A percentile compares a stretch with the other conserved stretches of the same genome.
phyloP scores from a whole-genome alignment of 1,140 invertebrate genomes.

The Drosophila melanogaster region Release_6_plus_ISO1_MT NT_037436.4:6670001-6670500 shows the following conservation, averaged over 20 bases:
- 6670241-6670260: neutral
- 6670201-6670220: neutral
- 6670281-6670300: too few relatives aligned
- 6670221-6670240: neutral
- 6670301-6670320: too few relatives aligned
- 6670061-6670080: slow-evolving; percentile 29
- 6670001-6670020: neutral
- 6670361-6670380: slow-evolving; percentile 23
- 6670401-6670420: slow-evolving; percentile 21
- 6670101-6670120: slow-evolving; percentile 1
- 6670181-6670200: slow-evolving; percentile 9
- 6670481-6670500: slow-evolving; percentile 71
- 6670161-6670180: slow-evolving; percentile 12
- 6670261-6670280: too few relatives aligned
- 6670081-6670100: slow-evolving; percentile 18
- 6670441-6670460: slow-evolving; percentile 79
- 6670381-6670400: slow-evolving; percentile 6
- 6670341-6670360: slow-evolving; percentile 1
- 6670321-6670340: slow-evolving; percentile 3
- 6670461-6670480: slow-evolving; percentile 77
- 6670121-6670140: slow-evolving; percentile 39
- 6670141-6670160: slow-evolving; percentile 42
- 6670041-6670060: slow-evolving; percentile 33
- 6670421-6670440: slow-evolving; percentile 75
- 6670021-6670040: slow-evolving; percentile 13